Percentiles rank a stretch among this genome's conserved stretches.
phyloP scores from a whole-genome alignment of 2,797 vertebrate species.

The Galaxias olidus region DNA sequence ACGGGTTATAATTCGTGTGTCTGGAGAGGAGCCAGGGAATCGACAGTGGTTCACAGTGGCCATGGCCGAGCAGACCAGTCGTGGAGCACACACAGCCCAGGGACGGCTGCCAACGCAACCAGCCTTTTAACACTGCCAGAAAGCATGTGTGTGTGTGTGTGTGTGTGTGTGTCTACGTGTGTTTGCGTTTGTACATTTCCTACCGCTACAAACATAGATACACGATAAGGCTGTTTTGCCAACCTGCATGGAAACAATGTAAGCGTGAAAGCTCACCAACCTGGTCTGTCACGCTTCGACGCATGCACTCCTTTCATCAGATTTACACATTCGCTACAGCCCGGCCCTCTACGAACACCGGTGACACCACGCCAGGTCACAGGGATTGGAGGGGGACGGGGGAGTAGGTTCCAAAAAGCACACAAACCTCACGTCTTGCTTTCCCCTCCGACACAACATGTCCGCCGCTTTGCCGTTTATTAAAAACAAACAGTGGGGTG shows the following conservation, averaged over 20 bases:
- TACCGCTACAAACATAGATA: conserved; percentile 5
- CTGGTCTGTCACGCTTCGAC: conserved; percentile 8
- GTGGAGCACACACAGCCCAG: conserved; percentile 37
- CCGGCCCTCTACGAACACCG: too few species aligned
- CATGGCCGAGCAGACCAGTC: conserved; percentile 53
- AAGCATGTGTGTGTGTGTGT: conserved; percentile 26
- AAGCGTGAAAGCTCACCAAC: conserved; percentile 27
- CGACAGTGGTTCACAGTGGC: conserved; percentile 63
- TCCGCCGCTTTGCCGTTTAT: conserved; percentile 49
- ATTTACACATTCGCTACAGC: not conserved
- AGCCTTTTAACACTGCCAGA: conserved; percentile 64
- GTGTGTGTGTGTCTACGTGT: too few species aligned
- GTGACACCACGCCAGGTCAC: too few species aligned
- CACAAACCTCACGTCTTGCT: conserved; percentile 12
- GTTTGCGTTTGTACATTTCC: too few species aligned
- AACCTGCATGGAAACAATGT: conserved; percentile 27
- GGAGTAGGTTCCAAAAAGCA: not conserved
- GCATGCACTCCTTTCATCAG: conserved; percentile 18
- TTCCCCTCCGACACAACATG: not conserved
- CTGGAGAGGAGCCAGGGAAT: conserved; percentile 62
- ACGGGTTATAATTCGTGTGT: conserved; percentile 61
- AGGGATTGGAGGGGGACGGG: too few species aligned
- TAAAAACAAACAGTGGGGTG: conserved; percentile 69
- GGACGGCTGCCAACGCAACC: conserved; percentile 59
- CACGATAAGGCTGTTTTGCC: conserved; percentile 30